phyloP scores from a whole-genome alignment of 2,797 vertebrate genomes.

The Gallirallus australis region DNA sequence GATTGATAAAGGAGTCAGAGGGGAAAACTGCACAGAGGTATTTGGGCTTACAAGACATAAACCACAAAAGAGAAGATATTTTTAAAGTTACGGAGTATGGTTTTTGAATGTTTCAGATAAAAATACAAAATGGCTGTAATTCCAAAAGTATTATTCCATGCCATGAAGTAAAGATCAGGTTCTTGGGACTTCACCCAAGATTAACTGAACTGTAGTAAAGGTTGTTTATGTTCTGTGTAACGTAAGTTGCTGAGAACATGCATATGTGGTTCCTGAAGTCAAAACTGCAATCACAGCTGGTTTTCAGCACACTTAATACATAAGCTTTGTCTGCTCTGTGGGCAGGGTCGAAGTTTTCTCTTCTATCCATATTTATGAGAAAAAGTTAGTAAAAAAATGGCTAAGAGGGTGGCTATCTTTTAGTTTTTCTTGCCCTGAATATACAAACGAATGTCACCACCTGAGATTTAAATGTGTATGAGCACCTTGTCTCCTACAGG shows the following conservation, averaged over 20 bases:
- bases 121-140: not conserved
- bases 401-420: not conserved
- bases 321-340: not conserved
- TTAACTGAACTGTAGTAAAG: not conserved
- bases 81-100: not conserved
- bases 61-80: not conserved
- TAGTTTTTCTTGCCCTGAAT: not conserved
- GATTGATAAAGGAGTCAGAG: not conserved
- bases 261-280: fast-evolving
- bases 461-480: constrained; percentile 17
- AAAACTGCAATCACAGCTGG: not conserved
- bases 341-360: not conserved
- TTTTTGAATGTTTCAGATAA: not conserved
- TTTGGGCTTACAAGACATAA: not conserved
- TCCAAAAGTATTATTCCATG: not conserved
- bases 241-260: not conserved
- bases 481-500: not conserved
- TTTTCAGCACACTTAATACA: not conserved
- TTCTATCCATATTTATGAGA: not conserved
- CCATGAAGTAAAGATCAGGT: not conserved
- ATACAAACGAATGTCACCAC: not conserved
- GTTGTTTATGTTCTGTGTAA: not conserved
- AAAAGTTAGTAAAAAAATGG: not conserved
- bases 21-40: not conserved
- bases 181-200: not conserved